A percentile compares a stretch with the other conserved stretches of the same genome.
phyloP scores from a whole-genome alignment of 2,113 vertebrate species.

The Hemicordylus capensis region DNA sequence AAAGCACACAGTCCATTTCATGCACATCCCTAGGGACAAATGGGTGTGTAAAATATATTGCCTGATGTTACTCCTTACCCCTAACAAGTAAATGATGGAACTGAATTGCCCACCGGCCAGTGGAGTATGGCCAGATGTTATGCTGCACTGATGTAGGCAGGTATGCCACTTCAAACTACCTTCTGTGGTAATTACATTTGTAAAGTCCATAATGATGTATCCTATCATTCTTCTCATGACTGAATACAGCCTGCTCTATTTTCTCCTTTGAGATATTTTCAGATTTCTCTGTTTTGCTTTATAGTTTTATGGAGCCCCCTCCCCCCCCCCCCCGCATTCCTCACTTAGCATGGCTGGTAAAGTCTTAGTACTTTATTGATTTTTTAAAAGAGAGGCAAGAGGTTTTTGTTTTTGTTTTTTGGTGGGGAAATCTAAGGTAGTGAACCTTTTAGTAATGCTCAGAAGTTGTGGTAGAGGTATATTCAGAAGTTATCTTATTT shows the following conservation, averaged over 20 bases:
- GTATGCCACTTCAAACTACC: background rate
- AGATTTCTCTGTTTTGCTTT: too few relatives aligned
- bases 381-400: too few relatives aligned
- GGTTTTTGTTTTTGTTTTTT: conserved; percentile 44
- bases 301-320: too few relatives aligned
- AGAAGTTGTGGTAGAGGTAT: conserved; percentile 43
- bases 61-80: too few relatives aligned
- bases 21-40: too few relatives aligned
- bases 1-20: too few relatives aligned
- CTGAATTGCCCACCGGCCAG: background rate
- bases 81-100: background rate
- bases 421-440: background rate
- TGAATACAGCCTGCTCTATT: too few relatives aligned
- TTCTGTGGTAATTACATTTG: background rate
- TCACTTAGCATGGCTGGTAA: too few relatives aligned
- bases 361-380: too few relatives aligned
- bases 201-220: background rate
- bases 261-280: too few relatives aligned
- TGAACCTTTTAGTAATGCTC: background rate
- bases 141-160: background rate
- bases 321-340: too few relatives aligned
- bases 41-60: background rate
- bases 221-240: too few relatives aligned
- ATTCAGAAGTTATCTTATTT: conserved; percentile 44
- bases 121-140: background rate